Percentiles rank a stretch among this genome's conserved stretches.
These are phyloP conservation scores for Phataginus tricuspis DNA, from an alignment of 2,797 vertebrate species.

Conservation along the genomic window DNA sequence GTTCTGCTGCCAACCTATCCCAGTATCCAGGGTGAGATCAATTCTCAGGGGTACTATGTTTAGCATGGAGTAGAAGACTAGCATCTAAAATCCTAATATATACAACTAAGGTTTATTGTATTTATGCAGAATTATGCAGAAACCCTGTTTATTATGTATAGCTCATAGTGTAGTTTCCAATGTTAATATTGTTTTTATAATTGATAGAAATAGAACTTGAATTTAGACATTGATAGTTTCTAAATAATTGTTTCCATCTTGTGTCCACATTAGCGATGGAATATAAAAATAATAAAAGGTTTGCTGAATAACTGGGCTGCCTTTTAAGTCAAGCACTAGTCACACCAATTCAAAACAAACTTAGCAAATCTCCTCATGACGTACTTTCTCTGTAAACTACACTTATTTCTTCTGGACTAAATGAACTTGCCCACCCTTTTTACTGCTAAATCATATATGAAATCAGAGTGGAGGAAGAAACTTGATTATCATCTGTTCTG, in stretches of 20 bases:
- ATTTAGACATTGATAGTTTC: no score
- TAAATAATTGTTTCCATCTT: no score
- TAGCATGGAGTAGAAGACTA: background rate
- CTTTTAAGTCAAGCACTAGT: background rate
- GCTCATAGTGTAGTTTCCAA: no score
- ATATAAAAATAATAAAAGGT: background rate
- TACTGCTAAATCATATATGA: background rate
- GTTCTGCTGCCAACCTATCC: no score
- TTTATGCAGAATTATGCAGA: no score
- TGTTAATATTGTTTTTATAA: no score
- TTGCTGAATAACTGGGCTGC: background rate
- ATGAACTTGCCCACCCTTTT: background rate
- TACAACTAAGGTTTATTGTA: no score
- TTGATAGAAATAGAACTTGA: no score
- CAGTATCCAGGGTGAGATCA: background rate
- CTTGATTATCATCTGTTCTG: background rate
- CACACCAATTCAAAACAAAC: background rate
- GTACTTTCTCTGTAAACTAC: background rate
- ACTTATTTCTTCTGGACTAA: constrained; percentile 25
- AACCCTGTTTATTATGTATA: no score
- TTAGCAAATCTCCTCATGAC: background rate
- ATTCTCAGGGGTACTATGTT: background rate
- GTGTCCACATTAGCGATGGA: no score
- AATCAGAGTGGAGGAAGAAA: background rate
- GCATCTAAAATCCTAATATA: background rate